Percentiles rank a stretch among this genome's conserved stretches.
Conservation (phyloP, 1,140 invertebrate species). For the Drosophila tropicalis region DNA sequence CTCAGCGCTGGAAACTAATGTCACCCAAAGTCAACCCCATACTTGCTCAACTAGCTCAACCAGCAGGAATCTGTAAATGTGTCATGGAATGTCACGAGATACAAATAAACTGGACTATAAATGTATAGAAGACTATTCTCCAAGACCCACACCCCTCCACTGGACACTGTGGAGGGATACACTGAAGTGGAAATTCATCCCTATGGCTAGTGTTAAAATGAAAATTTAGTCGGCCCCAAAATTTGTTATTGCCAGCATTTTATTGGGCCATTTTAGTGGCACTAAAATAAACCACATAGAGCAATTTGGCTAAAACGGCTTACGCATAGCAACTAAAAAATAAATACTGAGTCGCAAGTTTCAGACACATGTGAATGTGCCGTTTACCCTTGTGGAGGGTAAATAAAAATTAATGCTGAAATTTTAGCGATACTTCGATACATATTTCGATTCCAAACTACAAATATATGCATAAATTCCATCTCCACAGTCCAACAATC, state of each 20-base stretch:
- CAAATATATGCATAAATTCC: too few species aligned
- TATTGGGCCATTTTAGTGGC: slow-evolving; percentile 8
- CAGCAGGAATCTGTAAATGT: slow-evolving; percentile 10
- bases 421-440: too few species aligned
- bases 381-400: not conserved
- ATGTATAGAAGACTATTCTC: slow-evolving; percentile 1
- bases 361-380: not conserved
- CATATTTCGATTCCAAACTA: too few species aligned
- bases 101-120: slow-evolving; percentile 11
- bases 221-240: not conserved
- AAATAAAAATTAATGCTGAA: not conserved
- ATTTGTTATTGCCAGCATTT: not conserved
- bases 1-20: not conserved
- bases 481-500: too few species aligned
- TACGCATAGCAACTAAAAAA: slow-evolving; percentile 1
- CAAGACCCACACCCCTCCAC: too few species aligned
- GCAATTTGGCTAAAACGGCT: slow-evolving; percentile 1
- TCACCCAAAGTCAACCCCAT: slow-evolving; percentile 10
- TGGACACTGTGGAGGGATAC: not conserved
- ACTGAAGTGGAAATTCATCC: not conserved
- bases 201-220: too few species aligned
- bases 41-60: slow-evolving; percentile 7
- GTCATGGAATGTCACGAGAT: slow-evolving; percentile 8
- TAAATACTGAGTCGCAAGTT: not conserved
- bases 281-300: slow-evolving; percentile 8